phyloP scores from a whole-genome alignment of 1,140 invertebrate genomes.

The Melitaea cinxia region DNA sequence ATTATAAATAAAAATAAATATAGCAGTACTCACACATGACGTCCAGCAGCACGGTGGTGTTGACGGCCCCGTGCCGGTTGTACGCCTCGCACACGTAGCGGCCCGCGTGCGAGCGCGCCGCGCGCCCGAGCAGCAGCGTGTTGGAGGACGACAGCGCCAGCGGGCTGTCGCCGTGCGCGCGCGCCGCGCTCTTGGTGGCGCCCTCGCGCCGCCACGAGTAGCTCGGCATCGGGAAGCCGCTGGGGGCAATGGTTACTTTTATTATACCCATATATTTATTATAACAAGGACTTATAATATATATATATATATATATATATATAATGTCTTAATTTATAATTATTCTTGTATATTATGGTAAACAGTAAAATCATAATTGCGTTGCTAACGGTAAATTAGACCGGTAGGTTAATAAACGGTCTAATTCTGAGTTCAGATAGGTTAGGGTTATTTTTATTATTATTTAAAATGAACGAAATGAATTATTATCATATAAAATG shows the following conservation, averaged over 20 bases:
- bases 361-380: no score
- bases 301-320: no score
- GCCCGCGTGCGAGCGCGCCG: constrained; percentile 85
- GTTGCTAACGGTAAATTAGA: no score
- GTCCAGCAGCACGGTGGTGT: constrained; percentile 86
- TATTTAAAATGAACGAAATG: no score
- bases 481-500: no score
- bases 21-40: constrained; percentile 88
- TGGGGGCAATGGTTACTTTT: constrained; percentile 27
- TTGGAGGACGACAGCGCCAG: constrained; percentile 54
- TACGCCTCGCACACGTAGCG: constrained; percentile 89
- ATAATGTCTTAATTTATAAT: no score
- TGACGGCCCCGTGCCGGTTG: constrained; percentile 88
- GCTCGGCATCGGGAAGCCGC: constrained; percentile 80
- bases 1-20: background rate
- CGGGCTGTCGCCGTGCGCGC: constrained; percentile 49
- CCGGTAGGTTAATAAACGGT: no score
- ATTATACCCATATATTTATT: no score
- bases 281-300: no score
- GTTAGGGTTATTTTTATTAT: no score
- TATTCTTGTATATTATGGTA: no score
- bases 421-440: no score
- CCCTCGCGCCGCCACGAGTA: constrained; percentile 86
- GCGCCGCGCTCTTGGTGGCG: constrained; percentile 52
- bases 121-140: constrained; percentile 64